Percentiles rank a stretch among this genome's conserved stretches.
Conservation (phyloP, 2,113 vertebrate genomes). For the Malurus melanocephalus region DNA sequence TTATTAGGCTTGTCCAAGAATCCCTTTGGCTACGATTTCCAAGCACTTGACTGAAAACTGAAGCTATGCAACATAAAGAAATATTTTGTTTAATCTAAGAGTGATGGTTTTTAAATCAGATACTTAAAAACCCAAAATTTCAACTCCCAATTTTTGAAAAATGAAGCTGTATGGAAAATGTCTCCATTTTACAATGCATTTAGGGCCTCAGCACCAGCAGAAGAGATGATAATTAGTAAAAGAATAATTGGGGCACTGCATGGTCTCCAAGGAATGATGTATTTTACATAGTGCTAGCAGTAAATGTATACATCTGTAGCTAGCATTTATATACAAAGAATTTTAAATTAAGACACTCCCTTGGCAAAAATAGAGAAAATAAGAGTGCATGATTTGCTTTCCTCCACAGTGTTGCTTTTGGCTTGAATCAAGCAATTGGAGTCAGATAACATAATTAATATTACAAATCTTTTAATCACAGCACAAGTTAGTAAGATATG, state of each 20-base stretch:
- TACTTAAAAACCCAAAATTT: not conserved
- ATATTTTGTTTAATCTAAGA: not conserved
- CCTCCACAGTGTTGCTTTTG: not conserved
- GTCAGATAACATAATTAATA: constrained; percentile 64
- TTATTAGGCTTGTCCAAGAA: not conserved
- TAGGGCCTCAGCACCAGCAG: not conserved
- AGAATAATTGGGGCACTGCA: not conserved
- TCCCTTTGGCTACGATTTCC: not conserved
- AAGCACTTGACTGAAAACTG: not conserved
- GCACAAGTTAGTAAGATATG: constrained; percentile 60
- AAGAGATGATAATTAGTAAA: not conserved
- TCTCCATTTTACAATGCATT: not conserved
- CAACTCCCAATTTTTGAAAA: not conserved
- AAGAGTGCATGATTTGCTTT: not conserved
- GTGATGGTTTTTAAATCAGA: not conserved
- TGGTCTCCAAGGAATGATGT: not conserved
- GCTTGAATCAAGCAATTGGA: constrained; percentile 40
- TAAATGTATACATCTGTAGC: not conserved
- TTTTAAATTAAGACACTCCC: not conserved
- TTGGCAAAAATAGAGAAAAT: not conserved
- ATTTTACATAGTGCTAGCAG: not conserved
- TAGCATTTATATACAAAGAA: not conserved
- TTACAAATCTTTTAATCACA: constrained; percentile 66
- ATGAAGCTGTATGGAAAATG: not conserved
- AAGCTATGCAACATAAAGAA: not conserved